Base-by-base conservation (phyloP, 1,140 invertebrate species). In the Zaprionus camerounensis region DNA sequence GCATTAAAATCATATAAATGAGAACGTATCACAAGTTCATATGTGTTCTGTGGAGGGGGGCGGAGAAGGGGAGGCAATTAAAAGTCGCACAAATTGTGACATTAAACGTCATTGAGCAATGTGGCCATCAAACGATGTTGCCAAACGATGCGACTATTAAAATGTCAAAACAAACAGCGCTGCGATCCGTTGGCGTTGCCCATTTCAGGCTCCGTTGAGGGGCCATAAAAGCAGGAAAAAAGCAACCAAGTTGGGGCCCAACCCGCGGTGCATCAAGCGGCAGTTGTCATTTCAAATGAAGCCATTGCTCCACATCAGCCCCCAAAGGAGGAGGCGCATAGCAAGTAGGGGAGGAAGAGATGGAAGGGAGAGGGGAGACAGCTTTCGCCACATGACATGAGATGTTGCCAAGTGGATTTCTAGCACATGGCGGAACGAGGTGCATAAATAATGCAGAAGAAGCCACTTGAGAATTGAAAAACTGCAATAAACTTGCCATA, bases 261-360 rank as follows among this genome's bases (percentile, higher is more conserved):
- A 88, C 84, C 83, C 83, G 83, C 68, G 59, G 83, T 53, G 77
- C 83, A 71, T 75, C 83, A 84, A 73, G 70, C 81, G 78, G 68
- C 84, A 79, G 82, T 78, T 87, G 84, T 90, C 84, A 88, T 81
- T 87, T 69, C 81, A 73, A 87, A 87, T 87, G 81, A 87, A 87
- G 84, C 74, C 84, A 78, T 87, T 87, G 84, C 84, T 87, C 84
- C 84, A 87, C 78, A 81, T 84, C 46, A 67, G 70, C 67, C 2
- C n/a, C 5, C 41, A 46, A 17, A 46, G 41, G 55, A 44, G 53
- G 38, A 28, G 6, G 9, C n/a, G 9, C 13, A 34, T 4, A 34
- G 41, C 26, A 24, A 34, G 24, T 11, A 49, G 28, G 20, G 13
- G 57, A 49, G 24, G 6, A 1, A 17, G 38, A 34, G 31, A 11